Percentiles rank a stretch among this genome's conserved stretches.
Evolutionary conservation across 2,888 invertebrate genomes (phyloP).

Genomic region (Abrostola tripartita): DNA sequence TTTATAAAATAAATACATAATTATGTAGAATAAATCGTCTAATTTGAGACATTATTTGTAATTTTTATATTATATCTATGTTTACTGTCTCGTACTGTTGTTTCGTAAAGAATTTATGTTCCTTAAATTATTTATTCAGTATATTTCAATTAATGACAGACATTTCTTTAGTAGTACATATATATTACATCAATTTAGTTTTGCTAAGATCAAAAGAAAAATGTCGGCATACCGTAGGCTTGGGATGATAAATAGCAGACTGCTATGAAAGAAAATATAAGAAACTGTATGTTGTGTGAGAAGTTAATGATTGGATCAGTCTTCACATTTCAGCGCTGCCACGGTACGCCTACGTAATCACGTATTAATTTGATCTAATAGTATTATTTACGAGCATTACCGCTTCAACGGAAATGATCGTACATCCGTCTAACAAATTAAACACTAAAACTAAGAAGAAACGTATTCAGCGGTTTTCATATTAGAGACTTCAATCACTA

Average conservation of each 20-base stretch:
- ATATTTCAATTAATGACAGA: too few relatives aligned
- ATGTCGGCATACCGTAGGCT: background rate
- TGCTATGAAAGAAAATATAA: background rate
- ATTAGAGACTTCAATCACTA: background rate
- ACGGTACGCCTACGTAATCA: conserved; percentile 22
- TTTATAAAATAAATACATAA: too few relatives aligned
- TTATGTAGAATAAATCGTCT: too few relatives aligned
- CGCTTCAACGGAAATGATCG: conserved; percentile 9
- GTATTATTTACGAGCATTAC: conserved; percentile 8
- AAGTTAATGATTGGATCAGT: conserved; percentile 6
- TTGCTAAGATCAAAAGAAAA: background rate
- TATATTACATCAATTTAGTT: background rate
- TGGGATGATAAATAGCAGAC: background rate
- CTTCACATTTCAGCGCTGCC: background rate
- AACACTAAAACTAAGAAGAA: background rate
- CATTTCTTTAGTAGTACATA: background rate
- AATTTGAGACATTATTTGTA: too few relatives aligned
- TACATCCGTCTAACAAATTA: background rate
- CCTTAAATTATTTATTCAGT: too few relatives aligned
- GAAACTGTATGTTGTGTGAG: background rate
- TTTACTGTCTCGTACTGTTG: too few relatives aligned
- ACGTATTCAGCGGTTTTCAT: background rate
- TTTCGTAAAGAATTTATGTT: too few relatives aligned
- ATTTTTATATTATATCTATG: too few relatives aligned
- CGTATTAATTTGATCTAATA: conserved; percentile 22